Evolutionary conservation across 2,113 vertebrate species (phyloP).

Genomic region (Ardeotis arabs): DNA sequence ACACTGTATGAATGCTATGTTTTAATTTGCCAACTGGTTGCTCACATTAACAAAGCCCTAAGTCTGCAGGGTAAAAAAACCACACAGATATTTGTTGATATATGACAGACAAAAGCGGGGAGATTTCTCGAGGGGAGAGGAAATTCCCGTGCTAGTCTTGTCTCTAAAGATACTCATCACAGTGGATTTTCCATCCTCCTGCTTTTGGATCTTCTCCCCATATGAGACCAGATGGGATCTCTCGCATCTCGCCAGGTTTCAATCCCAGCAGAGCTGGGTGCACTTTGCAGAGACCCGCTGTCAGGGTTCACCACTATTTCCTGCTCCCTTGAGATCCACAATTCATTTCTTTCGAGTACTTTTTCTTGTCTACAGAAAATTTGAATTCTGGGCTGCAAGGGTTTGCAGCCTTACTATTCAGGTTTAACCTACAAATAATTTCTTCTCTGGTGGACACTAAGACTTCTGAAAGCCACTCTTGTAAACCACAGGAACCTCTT

Average conservation of each 20-base stretch:
- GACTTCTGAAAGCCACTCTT: background rate
- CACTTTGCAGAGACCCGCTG: background rate
- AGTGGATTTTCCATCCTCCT: background rate
- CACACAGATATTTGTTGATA: background rate
- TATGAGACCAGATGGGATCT: fast-evolving
- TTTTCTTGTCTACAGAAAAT: background rate
- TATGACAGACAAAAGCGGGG: fast-evolving
- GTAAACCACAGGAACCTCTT: background rate
- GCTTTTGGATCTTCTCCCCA: background rate
- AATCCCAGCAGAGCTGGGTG: background rate
- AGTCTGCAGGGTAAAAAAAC: background rate
- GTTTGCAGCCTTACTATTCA: background rate
- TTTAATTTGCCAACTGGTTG: background rate
- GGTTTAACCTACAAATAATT: background rate
- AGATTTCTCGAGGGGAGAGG: background rate
- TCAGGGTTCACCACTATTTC: background rate
- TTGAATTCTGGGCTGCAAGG: background rate
- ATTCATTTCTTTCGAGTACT: fast-evolving
- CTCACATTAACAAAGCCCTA: background rate
- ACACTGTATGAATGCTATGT: too few relatives aligned
- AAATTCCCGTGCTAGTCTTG: background rate
- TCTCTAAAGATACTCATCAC: background rate
- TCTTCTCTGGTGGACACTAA: background rate
- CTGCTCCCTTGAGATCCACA: background rate
- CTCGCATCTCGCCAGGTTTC: background rate